Evolutionary conservation across 2,113 vertebrate genomes (phyloP), one percentile per base, ranked within the genome.

Genomic region (Seriola quinqueradiata): DNA sequence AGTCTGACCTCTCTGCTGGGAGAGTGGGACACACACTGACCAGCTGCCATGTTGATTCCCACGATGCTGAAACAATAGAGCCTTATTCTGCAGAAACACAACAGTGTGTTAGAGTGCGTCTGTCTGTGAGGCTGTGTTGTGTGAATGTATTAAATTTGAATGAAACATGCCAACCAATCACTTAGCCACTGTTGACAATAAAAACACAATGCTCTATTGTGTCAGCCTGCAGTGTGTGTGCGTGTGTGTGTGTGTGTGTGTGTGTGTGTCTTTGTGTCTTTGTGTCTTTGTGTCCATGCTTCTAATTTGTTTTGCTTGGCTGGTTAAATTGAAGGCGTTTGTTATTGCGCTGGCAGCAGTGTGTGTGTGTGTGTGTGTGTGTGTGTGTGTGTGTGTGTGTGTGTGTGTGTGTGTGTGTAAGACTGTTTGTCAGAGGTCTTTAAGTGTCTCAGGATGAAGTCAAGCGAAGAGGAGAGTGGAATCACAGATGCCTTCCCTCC

Each of bases 291-390:
- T 82, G 90, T 68, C 80, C 61, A 59, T 71, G 75, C 89, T 75
- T 91, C 89, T 79, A 93, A 90, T 94, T 95, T 78, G 94, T 95
- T 96, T 95, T 95, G 95, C 84, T 95, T 86, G 87, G 93, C 85
- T 94, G 95, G 94, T 95, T 95, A 95, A 95, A 96, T 95, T 89
- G 94, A 93, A 92, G 89, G 83, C 93, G 85, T 95, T 96, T 97
- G 95, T 96, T 96, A 93, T 93, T 88, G 74, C 3, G 77, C 74
- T 83, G 83, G 72, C 80, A 85, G 73, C 48, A 21, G 66, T 52
- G 65, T 19, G 61, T 46, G 59, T 23, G 94, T 90, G 91, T 85
- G 90, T 32, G 54, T n/a, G 72, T 25, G 63, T 34, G 68, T 76
- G 67, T 60, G 66, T 78, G 83, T 66, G 63, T 55, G 77, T 52